phyloP scores from a whole-genome alignment of 2,113 vertebrate genomes.

The Hemicordylus capensis region DNA sequence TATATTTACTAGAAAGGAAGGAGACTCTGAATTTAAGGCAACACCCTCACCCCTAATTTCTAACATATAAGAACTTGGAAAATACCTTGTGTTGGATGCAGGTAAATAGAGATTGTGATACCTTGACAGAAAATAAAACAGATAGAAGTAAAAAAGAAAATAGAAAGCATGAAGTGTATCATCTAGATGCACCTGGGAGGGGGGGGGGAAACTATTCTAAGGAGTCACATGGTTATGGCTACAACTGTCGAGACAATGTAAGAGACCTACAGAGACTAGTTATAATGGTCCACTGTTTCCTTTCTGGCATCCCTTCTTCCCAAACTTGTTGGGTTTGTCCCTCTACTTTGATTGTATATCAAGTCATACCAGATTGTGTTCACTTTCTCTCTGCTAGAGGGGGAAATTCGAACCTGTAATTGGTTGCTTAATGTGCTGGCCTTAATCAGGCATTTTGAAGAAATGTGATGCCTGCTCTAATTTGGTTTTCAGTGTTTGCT shows the following conservation, averaged over 20 bases:
- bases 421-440: not conserved
- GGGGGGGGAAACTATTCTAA: not conserved
- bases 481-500: not conserved
- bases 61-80: no score
- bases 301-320: not conserved
- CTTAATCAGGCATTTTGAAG: not conserved
- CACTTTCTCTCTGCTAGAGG: not conserved
- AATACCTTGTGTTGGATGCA: no score
- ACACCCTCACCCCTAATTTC: no score
- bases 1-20: no score
- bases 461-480: not conserved
- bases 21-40: no score
- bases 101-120: not conserved
- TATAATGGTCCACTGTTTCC: not conserved
- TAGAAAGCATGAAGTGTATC: not conserved
- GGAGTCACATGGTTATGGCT: not conserved
- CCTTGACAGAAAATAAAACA: not conserved
- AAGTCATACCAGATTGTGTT: not conserved
- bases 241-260: not conserved
- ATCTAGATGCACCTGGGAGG: not conserved
- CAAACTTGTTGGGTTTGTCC: not conserved
- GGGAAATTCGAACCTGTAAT: not conserved
- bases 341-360: not conserved
- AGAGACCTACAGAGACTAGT: not conserved
- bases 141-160: not conserved